phyloP scores from a whole-genome alignment of 2,113 vertebrate species.

The Elephas maximus region DNA sequence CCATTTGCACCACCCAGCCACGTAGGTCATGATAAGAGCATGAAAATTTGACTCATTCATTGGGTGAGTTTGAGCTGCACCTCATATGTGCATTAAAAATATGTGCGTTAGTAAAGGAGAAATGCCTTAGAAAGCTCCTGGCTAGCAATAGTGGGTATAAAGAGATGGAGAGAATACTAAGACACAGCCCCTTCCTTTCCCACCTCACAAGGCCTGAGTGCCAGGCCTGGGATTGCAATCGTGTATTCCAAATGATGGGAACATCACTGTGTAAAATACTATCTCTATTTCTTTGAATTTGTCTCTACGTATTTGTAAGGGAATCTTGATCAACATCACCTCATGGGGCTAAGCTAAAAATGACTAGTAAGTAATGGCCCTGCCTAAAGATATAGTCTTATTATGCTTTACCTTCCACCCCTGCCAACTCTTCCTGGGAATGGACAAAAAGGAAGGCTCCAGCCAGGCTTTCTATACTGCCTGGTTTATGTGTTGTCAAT shows the following conservation, averaged over 20 bases:
- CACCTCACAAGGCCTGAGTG: background rate
- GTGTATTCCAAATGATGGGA: background rate
- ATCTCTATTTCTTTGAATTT: background rate
- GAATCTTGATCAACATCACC: background rate
- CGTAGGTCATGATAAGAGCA: background rate
- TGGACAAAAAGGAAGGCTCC: background rate
- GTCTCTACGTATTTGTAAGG: background rate
- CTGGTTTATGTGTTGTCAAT: background rate
- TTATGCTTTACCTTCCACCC: background rate
- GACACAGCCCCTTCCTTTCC: background rate
- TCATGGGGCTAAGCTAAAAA: background rate
- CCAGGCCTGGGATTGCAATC: background rate
- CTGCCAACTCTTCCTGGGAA: background rate
- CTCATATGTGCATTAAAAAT: no score
- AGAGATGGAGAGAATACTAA: background rate
- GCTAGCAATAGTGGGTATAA: background rate
- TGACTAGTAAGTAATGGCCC: background rate
- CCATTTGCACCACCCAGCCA: background rate
- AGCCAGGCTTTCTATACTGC: background rate
- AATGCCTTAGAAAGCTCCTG: background rate
- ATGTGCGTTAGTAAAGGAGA: no score
- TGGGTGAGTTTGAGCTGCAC: background rate
- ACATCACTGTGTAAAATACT: background rate
- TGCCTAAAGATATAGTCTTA: background rate
- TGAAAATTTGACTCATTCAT: background rate